Conservation (phyloP, 1,140 invertebrate genomes). For the Alviniconcha marisindica region DNA sequence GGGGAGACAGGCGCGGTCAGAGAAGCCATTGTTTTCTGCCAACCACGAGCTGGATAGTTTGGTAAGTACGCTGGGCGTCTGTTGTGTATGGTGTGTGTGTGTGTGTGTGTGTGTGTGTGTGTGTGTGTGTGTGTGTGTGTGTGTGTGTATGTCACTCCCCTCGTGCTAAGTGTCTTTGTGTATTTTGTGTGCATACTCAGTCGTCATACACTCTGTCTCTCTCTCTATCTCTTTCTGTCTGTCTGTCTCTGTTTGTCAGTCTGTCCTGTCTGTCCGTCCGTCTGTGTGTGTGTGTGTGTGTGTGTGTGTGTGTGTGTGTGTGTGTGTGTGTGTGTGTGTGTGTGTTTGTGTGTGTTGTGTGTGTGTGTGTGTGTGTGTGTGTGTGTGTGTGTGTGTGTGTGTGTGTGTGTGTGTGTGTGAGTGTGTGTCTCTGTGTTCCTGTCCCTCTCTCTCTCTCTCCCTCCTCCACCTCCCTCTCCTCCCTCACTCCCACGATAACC, state of each 20-base stretch:
- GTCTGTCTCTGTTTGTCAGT: no score
- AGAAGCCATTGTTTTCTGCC: constrained; percentile 75
- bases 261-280: no score
- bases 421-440: no score
- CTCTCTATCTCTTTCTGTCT: no score
- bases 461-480: no score
- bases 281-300: background rate
- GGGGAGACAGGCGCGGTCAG: constrained; percentile 71
- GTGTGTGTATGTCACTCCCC: no score
- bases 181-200: no score
- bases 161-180: no score
- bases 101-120: background rate
- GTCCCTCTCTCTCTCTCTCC: no score
- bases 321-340: background rate
- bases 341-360: background rate
- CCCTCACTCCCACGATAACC: no score
- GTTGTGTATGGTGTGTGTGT: background rate
- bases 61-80: constrained; percentile 64
- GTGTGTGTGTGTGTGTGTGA: no score
- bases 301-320: background rate
- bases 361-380: background rate
- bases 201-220: no score
- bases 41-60: constrained; percentile 77
- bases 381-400: background rate
- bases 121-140: background rate